These are phyloP conservation scores for Melierax canorus DNA, from an alignment of 2,113 vertebrate species.

Conservation along the genomic window DNA sequence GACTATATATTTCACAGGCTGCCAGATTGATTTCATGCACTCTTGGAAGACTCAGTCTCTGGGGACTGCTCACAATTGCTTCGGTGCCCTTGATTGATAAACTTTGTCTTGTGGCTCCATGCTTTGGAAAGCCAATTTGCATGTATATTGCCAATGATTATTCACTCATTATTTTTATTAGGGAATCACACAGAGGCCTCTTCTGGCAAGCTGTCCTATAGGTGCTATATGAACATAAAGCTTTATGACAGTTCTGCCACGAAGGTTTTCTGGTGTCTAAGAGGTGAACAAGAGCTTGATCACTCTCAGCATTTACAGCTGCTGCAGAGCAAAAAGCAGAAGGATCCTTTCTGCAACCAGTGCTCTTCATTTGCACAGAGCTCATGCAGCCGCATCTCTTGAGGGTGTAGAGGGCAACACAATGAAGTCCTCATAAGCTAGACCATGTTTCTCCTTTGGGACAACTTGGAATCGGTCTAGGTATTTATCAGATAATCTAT, in stretches of 20 bases:
- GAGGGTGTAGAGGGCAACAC: not conserved
- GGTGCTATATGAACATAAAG: not conserved
- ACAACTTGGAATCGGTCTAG: not conserved
- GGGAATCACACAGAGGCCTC: not conserved
- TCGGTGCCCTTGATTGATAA: not conserved
- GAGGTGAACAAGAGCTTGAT: not conserved
- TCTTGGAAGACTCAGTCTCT: not conserved
- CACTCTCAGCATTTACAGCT: not conserved
- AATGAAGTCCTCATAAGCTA: not conserved
- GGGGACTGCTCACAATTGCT: not conserved
- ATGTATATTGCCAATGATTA: constrained; percentile 1
- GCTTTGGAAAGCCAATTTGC: not conserved
- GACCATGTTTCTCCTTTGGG: not conserved
- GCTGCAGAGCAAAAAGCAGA: not conserved
- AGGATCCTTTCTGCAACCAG: not conserved
- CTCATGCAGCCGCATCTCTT: not conserved
- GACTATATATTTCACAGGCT: not conserved
- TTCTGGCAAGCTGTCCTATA: not conserved
- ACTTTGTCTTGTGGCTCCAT: not conserved
- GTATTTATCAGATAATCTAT: not conserved
- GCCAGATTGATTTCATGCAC: not conserved
- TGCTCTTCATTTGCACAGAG: not conserved
- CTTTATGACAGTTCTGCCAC: not conserved
- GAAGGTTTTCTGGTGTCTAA: not conserved
- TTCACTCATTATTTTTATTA: constrained; percentile 6